Evolutionary conservation across 2,113 vertebrate species (phyloP).

Genomic region (Octodon degus): DNA sequence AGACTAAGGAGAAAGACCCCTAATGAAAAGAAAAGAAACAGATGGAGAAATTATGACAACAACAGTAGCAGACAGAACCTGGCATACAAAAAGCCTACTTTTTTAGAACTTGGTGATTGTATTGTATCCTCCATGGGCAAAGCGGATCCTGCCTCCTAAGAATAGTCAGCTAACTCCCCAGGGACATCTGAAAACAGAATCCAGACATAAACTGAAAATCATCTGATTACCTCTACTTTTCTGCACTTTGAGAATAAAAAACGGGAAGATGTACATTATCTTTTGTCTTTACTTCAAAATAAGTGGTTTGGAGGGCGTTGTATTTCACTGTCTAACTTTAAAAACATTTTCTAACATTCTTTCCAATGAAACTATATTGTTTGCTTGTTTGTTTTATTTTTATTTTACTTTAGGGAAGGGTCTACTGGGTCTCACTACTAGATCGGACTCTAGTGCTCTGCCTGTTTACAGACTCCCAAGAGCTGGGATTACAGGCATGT

Average conservation of each 20-base stretch:
- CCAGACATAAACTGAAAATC: background rate
- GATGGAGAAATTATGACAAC: background rate
- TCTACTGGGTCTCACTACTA: no score
- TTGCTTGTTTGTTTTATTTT: no score
- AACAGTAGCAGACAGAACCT: background rate
- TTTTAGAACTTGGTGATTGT: background rate
- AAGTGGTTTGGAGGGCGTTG: background rate
- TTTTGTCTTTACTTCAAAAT: conserved; percentile 21
- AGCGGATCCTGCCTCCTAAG: background rate
- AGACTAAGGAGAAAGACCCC: background rate
- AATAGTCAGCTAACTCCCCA: background rate
- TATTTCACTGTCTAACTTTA: background rate
- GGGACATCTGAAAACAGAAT: background rate
- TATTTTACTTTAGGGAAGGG: no score
- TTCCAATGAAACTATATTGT: background rate
- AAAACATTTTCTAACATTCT: conserved; percentile 4
- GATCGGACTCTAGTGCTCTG: no score
- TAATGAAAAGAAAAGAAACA: background rate
- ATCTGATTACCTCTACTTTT: background rate
- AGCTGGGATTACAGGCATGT: no score
- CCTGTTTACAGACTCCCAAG: no score
- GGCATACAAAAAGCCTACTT: background rate
- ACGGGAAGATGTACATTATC: background rate
- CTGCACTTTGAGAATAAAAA: background rate
- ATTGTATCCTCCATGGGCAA: background rate